Percentiles rank a stretch among this genome's conserved stretches.
Evolutionary conservation across 2,113 vertebrate species (phyloP).

Genomic region (Pogonocichla stellata): DNA sequence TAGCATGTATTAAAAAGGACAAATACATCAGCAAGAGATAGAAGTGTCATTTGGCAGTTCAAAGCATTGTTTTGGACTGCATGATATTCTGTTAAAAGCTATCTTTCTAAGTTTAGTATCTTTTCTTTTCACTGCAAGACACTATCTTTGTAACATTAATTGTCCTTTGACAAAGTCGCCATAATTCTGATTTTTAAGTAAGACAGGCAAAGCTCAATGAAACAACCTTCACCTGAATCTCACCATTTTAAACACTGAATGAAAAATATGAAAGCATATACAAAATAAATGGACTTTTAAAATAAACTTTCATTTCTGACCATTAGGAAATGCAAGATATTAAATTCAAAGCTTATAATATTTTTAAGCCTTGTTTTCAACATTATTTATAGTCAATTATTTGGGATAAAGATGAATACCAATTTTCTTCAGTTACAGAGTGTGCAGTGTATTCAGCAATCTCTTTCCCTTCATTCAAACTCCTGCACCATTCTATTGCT

Average conservation of each 20-base stretch:
- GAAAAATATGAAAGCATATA: not conserved
- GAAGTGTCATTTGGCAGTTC: not conserved
- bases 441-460: not conserved
- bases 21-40: not conserved
- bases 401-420: slow-evolving; percentile 64
- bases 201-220: not conserved
- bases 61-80: not conserved
- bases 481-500: slow-evolving; percentile 73
- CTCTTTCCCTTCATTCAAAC: slow-evolving; percentile 39
- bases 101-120: not conserved
- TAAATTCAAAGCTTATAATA: not conserved
- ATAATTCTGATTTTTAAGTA: not conserved
- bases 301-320: not conserved
- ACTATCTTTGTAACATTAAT: not conserved
- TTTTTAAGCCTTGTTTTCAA: not conserved
- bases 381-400: not conserved
- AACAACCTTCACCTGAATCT: not conserved
- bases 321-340: not conserved
- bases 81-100: not conserved
- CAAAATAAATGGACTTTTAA: not conserved
- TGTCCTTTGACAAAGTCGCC: not conserved
- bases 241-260: not conserved
- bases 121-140: not conserved
- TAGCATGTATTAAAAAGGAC: not conserved
- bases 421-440: slow-evolving; percentile 52